Evolutionary conservation across 2,888 invertebrate species (phyloP).

Genomic region (Chalcosyrphus nemorum): DNA sequence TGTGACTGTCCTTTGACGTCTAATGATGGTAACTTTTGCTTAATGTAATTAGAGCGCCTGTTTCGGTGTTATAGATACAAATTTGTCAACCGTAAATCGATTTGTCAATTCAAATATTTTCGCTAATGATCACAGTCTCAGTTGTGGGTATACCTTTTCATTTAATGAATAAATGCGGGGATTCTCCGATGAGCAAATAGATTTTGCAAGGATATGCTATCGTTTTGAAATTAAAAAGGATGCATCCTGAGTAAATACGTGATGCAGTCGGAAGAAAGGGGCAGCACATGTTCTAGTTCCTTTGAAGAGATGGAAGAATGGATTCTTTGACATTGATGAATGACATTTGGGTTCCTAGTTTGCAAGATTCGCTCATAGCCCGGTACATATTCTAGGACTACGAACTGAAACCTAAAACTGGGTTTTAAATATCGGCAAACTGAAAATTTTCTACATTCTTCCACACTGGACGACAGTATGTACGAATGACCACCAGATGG

Average conservation of each 20-base stretch:
- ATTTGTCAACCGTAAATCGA: slow-evolving; percentile 71
- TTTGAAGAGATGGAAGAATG: background rate
- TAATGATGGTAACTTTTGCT: slow-evolving; percentile 52
- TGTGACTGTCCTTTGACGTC: slow-evolving; percentile 32
- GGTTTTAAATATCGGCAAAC: no score
- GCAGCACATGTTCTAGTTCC: slow-evolving; percentile 18
- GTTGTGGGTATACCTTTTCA: slow-evolving; percentile 10
- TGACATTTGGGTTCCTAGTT: background rate
- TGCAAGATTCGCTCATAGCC: no score
- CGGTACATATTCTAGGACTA: no score
- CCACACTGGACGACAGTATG: no score
- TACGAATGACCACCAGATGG: no score
- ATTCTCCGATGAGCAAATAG: background rate
- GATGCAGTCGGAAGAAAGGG: slow-evolving; percentile 9
- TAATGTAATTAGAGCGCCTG: slow-evolving; percentile 66
- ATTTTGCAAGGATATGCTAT: slow-evolving; percentile 15
- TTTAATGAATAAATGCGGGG: slow-evolving; percentile 7
- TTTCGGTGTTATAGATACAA: slow-evolving; percentile 57
- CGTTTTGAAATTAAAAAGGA: slow-evolving; percentile 47
- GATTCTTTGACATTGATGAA: slow-evolving; percentile 40
- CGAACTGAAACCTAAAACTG: no score
- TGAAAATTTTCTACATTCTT: no score
- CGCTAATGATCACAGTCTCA: slow-evolving; percentile 48
- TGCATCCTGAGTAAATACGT: slow-evolving; percentile 51
- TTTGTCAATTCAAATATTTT: slow-evolving; percentile 67